phyloP scores from a whole-genome alignment of 2,797 vertebrate species.

The Enteromius fasciolatus region DNA sequence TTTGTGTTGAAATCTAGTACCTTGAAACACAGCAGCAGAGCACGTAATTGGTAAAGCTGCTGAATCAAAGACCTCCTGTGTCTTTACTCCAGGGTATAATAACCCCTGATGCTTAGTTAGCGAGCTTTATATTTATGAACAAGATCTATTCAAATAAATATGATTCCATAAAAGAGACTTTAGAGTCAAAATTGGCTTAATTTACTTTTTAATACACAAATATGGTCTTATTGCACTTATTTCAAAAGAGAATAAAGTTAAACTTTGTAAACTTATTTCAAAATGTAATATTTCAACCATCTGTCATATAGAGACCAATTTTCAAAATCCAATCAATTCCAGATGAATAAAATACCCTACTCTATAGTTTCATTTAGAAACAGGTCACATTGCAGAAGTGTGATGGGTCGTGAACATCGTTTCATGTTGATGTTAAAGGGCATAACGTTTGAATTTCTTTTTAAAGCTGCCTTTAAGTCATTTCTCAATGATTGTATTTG shows the following conservation, averaged over 20 bases:
- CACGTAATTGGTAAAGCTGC: constrained; percentile 19
- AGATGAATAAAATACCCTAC: not conserved
- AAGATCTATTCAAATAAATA: constrained; percentile 1
- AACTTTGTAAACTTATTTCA: not conserved
- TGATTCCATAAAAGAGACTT: not conserved
- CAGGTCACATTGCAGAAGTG: not conserved
- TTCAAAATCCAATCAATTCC: not conserved
- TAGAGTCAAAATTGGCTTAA: not conserved
- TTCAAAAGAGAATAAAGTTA: not conserved
- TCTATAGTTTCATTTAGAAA: not conserved
- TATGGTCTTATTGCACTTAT: not conserved
- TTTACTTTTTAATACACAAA: not conserved
- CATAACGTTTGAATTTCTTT: not conserved
- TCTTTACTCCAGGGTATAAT: constrained; percentile 26
- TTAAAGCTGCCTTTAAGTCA: not conserved
- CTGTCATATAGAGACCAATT: not conserved
- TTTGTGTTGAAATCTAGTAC: constrained; percentile 1
- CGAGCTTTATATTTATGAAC: constrained; percentile 10
- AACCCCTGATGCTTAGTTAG: constrained; percentile 17
- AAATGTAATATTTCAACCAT: not conserved
- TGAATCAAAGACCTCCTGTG: constrained; percentile 16
- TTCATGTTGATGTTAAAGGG: not conserved
- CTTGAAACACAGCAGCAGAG: constrained; percentile 6
- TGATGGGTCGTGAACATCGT: not conserved
- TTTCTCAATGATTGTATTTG: not conserved